Conservation (phyloP, 1,140 invertebrate genomes). For the Drosophila suzukii region DNA sequence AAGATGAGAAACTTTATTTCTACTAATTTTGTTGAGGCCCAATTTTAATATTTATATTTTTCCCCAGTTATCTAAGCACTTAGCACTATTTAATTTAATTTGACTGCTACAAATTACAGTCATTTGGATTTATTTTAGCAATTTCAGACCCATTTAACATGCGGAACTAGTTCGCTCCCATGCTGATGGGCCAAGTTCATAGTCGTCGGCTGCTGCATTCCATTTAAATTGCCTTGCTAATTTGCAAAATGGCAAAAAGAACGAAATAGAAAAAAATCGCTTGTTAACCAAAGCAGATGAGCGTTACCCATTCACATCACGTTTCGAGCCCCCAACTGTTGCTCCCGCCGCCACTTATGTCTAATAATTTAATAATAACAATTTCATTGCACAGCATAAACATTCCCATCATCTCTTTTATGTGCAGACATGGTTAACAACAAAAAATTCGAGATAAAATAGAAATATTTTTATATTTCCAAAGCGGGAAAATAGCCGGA, state of each 20-base stretch:
- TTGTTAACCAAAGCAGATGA: conserved; percentile 49
- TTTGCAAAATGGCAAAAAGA: conserved; percentile 30
- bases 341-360: conserved; percentile 35
- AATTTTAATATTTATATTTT: too few relatives aligned
- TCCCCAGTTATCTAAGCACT: too few relatives aligned
- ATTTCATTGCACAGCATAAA: conserved; percentile 54
- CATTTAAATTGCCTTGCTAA: conserved; percentile 50
- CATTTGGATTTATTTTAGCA: conserved; percentile 1
- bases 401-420: conserved; percentile 51
- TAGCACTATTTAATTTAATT: not conserved
- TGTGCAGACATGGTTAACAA: conserved; percentile 38
- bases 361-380: conserved; percentile 59
- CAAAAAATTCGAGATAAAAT: conserved; percentile 19
- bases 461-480: conserved; percentile 36
- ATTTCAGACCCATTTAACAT: conserved; percentile 19
- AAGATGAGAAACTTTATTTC: too few relatives aligned
- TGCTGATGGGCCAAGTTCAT: conserved; percentile 22
- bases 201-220: conserved; percentile 24
- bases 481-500: conserved; percentile 5
- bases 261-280: conserved; percentile 4
- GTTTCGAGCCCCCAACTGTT: conserved; percentile 30
- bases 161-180: conserved; percentile 28
- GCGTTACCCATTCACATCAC: conserved; percentile 50
- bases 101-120: conserved; percentile 8
- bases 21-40: too few relatives aligned